These are phyloP conservation scores for Malurus elegans DNA, from an alignment of 2,113 vertebrate genomes.

Conservation along the genomic window DNA sequence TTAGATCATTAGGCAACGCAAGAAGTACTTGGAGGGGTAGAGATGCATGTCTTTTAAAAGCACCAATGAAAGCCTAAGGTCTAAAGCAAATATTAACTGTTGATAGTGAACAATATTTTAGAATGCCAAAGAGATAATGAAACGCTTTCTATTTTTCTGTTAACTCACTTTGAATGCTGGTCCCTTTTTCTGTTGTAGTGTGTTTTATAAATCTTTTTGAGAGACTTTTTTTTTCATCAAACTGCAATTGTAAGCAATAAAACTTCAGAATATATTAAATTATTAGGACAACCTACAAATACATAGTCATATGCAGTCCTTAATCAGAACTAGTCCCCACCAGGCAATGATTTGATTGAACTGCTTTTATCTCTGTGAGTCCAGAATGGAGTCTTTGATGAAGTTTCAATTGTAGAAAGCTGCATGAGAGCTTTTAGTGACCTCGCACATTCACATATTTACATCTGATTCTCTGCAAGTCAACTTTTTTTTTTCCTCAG, in stretches of 20 bases:
- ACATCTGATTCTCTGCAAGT: not conserved
- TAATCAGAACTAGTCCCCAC: not conserved
- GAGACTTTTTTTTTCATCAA: not conserved
- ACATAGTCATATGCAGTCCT: not conserved
- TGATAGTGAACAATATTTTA: not conserved
- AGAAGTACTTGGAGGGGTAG: not conserved
- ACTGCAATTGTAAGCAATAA: not conserved
- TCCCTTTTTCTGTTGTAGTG: not conserved
- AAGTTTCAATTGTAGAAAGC: not conserved
- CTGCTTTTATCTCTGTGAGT: not conserved
- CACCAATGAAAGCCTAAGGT: not conserved
- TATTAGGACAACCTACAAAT: not conserved
- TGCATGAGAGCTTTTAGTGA: not conserved
- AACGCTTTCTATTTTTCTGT: not conserved
- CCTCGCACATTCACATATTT: not conserved
- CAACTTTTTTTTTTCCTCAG: not conserved
- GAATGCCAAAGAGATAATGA: not conserved
- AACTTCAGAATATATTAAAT: not conserved
- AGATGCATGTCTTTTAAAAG: not conserved
- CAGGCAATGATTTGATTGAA: slow-evolving; percentile 15
- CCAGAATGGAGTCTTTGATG: not conserved
- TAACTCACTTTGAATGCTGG: not conserved
- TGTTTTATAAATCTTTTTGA: not conserved
- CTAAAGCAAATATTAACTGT: not conserved
- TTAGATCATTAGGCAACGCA: not conserved